These are phyloP conservation scores for Ormyrus labotus DNA, from an alignment of 2,888 invertebrate species.

Conservation along the genomic window DNA sequence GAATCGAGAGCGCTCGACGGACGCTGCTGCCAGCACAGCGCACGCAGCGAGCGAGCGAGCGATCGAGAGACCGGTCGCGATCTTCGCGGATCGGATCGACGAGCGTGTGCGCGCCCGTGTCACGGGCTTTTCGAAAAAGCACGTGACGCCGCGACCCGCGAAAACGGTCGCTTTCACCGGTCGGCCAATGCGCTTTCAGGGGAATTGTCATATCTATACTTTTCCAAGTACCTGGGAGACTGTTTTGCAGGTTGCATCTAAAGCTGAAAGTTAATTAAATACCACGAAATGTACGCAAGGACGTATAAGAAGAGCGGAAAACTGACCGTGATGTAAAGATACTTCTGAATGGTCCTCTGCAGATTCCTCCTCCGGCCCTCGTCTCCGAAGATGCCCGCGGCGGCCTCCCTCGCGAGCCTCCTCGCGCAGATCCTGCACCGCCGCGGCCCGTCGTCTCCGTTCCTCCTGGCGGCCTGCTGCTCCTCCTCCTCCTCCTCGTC, in stretches of 20 bases:
- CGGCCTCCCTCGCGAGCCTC: slow-evolving; percentile 78
- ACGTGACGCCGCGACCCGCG: slow-evolving; percentile 4
- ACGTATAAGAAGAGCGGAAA: background rate
- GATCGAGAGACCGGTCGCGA: slow-evolving; percentile 1
- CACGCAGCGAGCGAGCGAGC: too few relatives aligned
- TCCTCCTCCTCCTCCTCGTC: slow-evolving; percentile 26
- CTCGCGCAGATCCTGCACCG: slow-evolving; percentile 82
- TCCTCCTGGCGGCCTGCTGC: slow-evolving; percentile 1
- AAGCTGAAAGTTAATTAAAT: too few relatives aligned
- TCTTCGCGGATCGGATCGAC: background rate
- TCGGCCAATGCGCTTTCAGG: too few relatives aligned
- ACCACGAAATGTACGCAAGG: too few relatives aligned
- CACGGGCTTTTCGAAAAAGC: slow-evolving; percentile 26
- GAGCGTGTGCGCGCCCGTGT: slow-evolving; percentile 14
- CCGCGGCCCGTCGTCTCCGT: slow-evolving; percentile 55
- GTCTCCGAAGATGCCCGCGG: slow-evolving; percentile 74
- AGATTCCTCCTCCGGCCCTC: slow-evolving; percentile 82
- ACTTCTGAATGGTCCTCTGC: slow-evolving; percentile 82
- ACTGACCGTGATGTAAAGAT: slow-evolving; percentile 82
- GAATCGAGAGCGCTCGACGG: too few relatives aligned
- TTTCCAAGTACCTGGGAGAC: background rate
- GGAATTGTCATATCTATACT: too few relatives aligned
- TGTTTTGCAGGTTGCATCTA: too few relatives aligned
- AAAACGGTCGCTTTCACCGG: background rate
- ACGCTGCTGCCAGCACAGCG: too few relatives aligned